A percentile compares a stretch with the other conserved stretches of the same genome.
Conservation (phyloP, 1,140 invertebrate species). For the Mactra quadrangularis region DNA sequence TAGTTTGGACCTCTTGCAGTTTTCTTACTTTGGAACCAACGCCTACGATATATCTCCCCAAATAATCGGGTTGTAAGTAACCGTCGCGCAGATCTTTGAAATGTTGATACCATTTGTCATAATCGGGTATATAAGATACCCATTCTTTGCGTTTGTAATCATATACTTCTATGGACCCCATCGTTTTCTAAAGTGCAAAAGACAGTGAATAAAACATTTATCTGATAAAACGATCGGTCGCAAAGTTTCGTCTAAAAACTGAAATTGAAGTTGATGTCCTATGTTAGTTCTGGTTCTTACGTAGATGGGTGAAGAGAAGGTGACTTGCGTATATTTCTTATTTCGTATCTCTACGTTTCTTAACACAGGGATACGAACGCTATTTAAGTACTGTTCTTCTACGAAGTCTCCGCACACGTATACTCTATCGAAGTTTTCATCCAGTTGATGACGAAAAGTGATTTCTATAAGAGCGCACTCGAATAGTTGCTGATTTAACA, state of each 20-base stretch:
- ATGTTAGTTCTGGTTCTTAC: too few relatives aligned
- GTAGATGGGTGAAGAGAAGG: background rate
- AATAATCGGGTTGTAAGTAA: slow-evolving; percentile 9
- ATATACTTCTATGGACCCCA: slow-evolving; percentile 54
- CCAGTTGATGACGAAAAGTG: background rate
- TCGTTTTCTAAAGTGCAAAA: slow-evolving; percentile 7
- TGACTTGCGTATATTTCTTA: background rate
- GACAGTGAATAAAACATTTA: background rate
- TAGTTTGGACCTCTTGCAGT: background rate
- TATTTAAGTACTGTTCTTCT: background rate
- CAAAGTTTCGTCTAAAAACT: background rate
- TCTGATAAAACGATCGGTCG: background rate
- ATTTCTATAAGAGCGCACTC: background rate
- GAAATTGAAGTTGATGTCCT: too few relatives aligned
- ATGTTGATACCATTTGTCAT: slow-evolving; percentile 34
- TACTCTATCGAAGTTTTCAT: background rate
- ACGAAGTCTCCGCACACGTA: slow-evolving; percentile 17
- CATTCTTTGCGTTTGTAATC: slow-evolving; percentile 33
- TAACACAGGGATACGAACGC: background rate
- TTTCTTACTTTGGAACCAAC: slow-evolving; percentile 17
- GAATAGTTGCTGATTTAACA: too few relatives aligned
- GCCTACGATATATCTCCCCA: slow-evolving; percentile 32
- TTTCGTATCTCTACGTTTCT: background rate
- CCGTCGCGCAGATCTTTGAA: slow-evolving; percentile 33
- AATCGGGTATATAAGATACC: slow-evolving; percentile 50